Evolutionary conservation across 2,888 invertebrate species (phyloP), one percentile per base, ranked within the genome.

Genomic region (Heliconius sara): DNA sequence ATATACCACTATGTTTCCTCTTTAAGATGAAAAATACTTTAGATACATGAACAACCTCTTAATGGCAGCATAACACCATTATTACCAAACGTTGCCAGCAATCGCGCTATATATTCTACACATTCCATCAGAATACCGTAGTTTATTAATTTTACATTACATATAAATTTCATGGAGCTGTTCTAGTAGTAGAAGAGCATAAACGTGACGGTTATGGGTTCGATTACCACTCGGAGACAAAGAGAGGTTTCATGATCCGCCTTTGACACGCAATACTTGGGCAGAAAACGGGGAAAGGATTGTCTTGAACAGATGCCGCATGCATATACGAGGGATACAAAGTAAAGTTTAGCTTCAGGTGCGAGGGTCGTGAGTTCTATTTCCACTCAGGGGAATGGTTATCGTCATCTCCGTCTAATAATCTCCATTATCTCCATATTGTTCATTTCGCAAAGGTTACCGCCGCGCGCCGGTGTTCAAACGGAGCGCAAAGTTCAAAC

Each of bases 401-500:
- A 34, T 34, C 34, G 9, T 34, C 7, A 34, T 39, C 34, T 9
- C 9, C 34, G 34, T 9, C 0, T 39, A 9, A 39, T 39, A 39
- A 7, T 7, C 34, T 39, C 1, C 34, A 39, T n/a, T n/a, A n/a
- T n/a, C n/a, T n/a, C n/a, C n/a, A n/a, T 39, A n/a, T 39, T 43
- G 68, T 68, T 39, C 2, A 39, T 25, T 68, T n/a, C 7, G 3
- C 30, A 72, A 72, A 72, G 72, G 34, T 72, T 10, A 30, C 57
- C 57, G 2, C 72, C 57, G 52, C 52, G 2, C n/a, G 57, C 22
- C 30, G 57, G 16, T 43, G 25, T 70, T 25, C 70, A 5, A 70
- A 70, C 52, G 72, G 22, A 57, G 57, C 57, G 22, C 57, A 22
- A 72, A 72, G 30, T 72, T 72, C 57, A 6, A 43, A 25, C 34